Evolutionary conservation across 2,113 vertebrate species (phyloP).

Genomic region (Ovis aries): DNA sequence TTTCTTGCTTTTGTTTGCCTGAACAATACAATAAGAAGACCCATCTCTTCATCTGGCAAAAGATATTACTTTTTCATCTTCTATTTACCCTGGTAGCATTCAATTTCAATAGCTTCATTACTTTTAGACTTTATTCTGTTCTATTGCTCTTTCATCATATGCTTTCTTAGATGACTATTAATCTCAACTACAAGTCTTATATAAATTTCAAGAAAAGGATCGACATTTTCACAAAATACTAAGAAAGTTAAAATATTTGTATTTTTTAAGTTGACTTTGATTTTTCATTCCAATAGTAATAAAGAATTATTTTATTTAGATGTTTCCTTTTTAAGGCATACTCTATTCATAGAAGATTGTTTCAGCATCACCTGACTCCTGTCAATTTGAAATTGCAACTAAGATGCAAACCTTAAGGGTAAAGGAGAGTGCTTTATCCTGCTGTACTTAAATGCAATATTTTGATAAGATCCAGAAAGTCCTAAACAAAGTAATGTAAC

Average conservation of each 20-base stretch:
- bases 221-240: neutral
- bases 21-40: slow-evolving; percentile 32
- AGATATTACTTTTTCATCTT: slow-evolving; percentile 56
- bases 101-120: slow-evolving; percentile 38
- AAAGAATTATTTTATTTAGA: slow-evolving; percentile 13
- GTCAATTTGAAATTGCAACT: neutral
- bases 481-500: neutral
- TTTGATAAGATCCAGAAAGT: slow-evolving; percentile 7
- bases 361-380: neutral
- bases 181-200: slow-evolving; percentile 43
- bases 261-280: slow-evolving; percentile 41
- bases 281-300: slow-evolving; percentile 11
- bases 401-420: neutral
- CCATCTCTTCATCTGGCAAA: slow-evolving; percentile 44
- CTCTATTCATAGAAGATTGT: neutral
- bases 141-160: slow-evolving; percentile 25
- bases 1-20: slow-evolving; percentile 39
- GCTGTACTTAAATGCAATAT: neutral
- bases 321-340: neutral
- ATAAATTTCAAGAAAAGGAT: slow-evolving; percentile 41
- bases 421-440: neutral
- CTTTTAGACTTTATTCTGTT: slow-evolving; percentile 41
- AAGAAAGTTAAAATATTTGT: slow-evolving; percentile 18
- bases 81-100: slow-evolving; percentile 45
- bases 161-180: slow-evolving; percentile 46